phyloP scores from a whole-genome alignment of 2,888 invertebrate species.

The Salticus scenicus region DNA sequence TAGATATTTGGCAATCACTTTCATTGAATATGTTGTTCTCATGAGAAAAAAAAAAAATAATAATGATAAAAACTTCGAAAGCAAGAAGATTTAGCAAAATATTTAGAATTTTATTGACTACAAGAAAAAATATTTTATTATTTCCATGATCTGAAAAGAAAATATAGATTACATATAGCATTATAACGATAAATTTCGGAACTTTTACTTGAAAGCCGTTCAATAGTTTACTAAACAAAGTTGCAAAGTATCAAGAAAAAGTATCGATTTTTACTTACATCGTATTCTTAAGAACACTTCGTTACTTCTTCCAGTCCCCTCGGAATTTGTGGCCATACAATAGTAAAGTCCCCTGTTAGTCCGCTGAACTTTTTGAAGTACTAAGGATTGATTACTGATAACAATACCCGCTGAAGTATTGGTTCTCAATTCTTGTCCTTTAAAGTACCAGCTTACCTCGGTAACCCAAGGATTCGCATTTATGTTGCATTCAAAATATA shows the following conservation, averaged over 20 bases:
- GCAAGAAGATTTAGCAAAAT: too few species aligned
- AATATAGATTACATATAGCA: too few species aligned
- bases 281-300: slow-evolving; percentile 72
- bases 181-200: too few species aligned
- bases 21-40: too few species aligned
- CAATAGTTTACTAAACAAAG: too few species aligned
- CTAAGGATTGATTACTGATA: slow-evolving; percentile 64
- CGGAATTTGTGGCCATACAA: slow-evolving; percentile 68
- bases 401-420: slow-evolving; percentile 67
- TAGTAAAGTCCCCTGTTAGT: slow-evolving; percentile 59
- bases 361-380: slow-evolving; percentile 66
- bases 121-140: too few species aligned
- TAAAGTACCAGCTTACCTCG: slow-evolving; percentile 70
- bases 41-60: too few species aligned
- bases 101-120: too few species aligned
- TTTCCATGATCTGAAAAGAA: too few species aligned
- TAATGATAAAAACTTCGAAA: too few species aligned
- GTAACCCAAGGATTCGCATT: slow-evolving; percentile 70
- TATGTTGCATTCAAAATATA: slow-evolving; percentile 70
- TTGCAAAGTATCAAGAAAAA: background rate
- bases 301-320: slow-evolving; percentile 71
- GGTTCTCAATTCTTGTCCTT: slow-evolving; percentile 65
- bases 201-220: too few species aligned
- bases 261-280: slow-evolving; percentile 69
- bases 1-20: too few species aligned